Base-by-base conservation (phyloP, 2,797 vertebrate genomes). In the Phrynocephalus forsythii region DNA sequence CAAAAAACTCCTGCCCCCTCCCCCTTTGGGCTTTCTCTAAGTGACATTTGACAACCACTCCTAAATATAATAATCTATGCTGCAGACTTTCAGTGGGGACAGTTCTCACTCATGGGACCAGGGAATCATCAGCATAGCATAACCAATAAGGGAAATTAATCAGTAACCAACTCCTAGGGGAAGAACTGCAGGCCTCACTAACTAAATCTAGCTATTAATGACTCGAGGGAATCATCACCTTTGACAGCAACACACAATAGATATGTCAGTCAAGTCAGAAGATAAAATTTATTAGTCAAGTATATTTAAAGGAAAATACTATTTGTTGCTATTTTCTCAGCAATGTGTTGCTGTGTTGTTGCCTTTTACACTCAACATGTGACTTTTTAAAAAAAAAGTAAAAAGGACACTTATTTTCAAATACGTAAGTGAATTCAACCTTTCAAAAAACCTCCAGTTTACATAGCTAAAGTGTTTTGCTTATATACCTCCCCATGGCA, bases 41-140 rank as follows among this genome's bases (percentile, higher is more conserved):
- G 71, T 38, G 87, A 90, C 91, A 82, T 86, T 48, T 87, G 79
- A 90, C 88, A 90, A 77, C 69, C 79, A n/a, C 86, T 82, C 22
- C 83, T 92, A 89, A 95, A 84, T 88, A 82, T 82, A 89, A 94
- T 79, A 80, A 79, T 92, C 30, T 91, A 8, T 83, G 50, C 6
- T 92, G 77, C 88, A 93, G 82, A 73, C 88, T 89, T 6, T 13
- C 79, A 91, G 77, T 81, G 71, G 30, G 3, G 38, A 75, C 20
- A 2, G 20, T 91, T 92, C 78, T 75, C 76, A 1, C 82, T 30
- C 44, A 81, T 82, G 28, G 44, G 66, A 52, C 4, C 79, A 18
- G 67, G 67, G 87, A 92, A 94, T 92, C 93, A 78, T n/a, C 48
- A 85, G 9, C 0, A 0, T 86, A 88, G 92, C 90, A 85, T 66